Evolutionary conservation across 2,113 vertebrate genomes (phyloP), one percentile per base, ranked within the genome.

Genomic region (Ciconia stormi): DNA sequence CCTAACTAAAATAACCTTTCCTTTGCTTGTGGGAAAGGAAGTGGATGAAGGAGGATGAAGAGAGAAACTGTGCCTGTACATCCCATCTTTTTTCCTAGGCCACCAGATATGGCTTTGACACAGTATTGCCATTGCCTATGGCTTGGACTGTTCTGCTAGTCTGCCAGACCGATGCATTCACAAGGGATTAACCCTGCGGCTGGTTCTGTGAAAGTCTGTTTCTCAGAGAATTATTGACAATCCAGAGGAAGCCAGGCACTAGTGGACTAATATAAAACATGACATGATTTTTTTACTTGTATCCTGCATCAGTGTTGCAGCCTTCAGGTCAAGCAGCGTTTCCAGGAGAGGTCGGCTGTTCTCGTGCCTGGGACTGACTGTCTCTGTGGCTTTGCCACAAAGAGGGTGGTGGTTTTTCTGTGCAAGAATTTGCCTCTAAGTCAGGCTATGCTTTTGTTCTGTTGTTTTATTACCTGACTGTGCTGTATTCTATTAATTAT

Each of bases 241-340:
- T 87, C 59, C 42, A 32, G 63, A 83, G 59, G 79, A 96, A 95
- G 81, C n/a, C 11, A 67, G 67, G 21, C 32, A 63, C 66, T 92
- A 81, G 95, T 71, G 79, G 80, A 74, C 61, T 84, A 78, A 93
- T 74, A 95, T 34, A 90, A 90, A 94, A 70, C 67, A 86, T 63
- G 47, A 67, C 4, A 23, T 46, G 66, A 16, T 56, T 76, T 74
- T 93, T 82, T 72, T 13, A 26, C 44, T 88, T 49, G 18, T 76
- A 58, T 46, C 26, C 25, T 76, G n/a, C 62, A 52, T 79, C 53
- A 61, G 32, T 46, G 70, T 79, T 90, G 40, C 27, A 90, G 36
- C 36, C 36, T 50, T 93, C 42, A 84, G 36, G 80, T 91, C 73
- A 65, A 85, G 34, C 16, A 56, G 27, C 3, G 0, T 42, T 82